Evolutionary conservation across 2,113 vertebrate genomes (phyloP), one percentile per base, ranked within the genome.

Genomic region (Eulemur rufifrons): DNA sequence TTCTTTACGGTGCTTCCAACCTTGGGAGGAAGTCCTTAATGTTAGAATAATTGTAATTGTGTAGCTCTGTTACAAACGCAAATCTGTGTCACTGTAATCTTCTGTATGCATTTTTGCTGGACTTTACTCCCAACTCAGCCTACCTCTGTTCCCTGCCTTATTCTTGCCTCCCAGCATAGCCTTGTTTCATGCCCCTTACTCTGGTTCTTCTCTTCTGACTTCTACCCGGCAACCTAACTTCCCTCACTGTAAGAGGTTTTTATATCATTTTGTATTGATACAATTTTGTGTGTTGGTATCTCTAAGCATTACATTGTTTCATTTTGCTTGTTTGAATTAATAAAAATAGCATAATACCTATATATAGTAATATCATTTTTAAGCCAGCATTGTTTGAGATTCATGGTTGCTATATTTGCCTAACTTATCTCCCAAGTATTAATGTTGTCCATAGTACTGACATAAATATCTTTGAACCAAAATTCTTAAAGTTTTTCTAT

Each of bases 361-460:
- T 42, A 34, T n/a, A 27, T 11, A 82, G 25, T 14, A 15, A 29
- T 73, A 14, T 47, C 52, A n/a, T 34, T 76, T 81, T 83, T 68
- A 47, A 91, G 34, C 76, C 23, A 61, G 59, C 76, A 50, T 37
- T 39, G 8, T 23, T 64, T n/a, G 21, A 54, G 52, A 74, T 78
- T 86, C 32, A 4, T 54, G 82, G 82, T 71, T 69, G 37, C 64
- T 85, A 5, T 86, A 23, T 66, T 91, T 89, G 42, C 39, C 66
- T 78, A 15, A n/a, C 27, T 21, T 39, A 2, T 54, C 18, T 63
- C 73, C 27, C 0, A 39, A 11, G 76, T 25, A 21, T n/a, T 23
- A 77, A n/a, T 86, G 12, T 86, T 94, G 77, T 95, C 89, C 84
- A 21, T 83, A 95, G 93, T 95, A 1, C 77, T 89, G 77, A 96